Evolutionary conservation across 2,113 vertebrate genomes (phyloP).

Genomic region (Lasiurus borealis): DNA sequence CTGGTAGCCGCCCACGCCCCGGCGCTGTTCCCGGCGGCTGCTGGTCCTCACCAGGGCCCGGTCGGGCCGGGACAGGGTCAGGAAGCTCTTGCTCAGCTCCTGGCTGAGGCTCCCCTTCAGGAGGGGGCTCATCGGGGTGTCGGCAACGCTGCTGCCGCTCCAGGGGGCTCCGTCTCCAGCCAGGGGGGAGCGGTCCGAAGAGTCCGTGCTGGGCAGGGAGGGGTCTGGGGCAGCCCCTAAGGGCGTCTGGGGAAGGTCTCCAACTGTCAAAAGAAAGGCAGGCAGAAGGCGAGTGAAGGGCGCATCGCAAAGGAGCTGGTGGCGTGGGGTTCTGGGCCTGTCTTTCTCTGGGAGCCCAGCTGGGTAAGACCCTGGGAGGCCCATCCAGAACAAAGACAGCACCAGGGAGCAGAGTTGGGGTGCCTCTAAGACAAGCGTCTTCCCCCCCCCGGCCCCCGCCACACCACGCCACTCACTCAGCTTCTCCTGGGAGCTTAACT

Average conservation of each 20-base stretch:
- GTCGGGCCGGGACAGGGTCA: slow-evolving; percentile 87
- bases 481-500: slow-evolving; percentile 89
- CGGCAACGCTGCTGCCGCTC: slow-evolving; percentile 86
- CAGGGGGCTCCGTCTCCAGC: slow-evolving; percentile 75
- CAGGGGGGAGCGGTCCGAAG: slow-evolving; percentile 76
- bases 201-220: slow-evolving; percentile 81
- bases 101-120: slow-evolving; percentile 93
- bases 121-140: slow-evolving; percentile 93
- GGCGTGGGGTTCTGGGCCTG: fast-evolving
- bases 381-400: not conserved
- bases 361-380: not conserved
- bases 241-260: slow-evolving; percentile 80
- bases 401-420: not conserved
- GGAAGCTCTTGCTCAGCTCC: slow-evolving; percentile 92
- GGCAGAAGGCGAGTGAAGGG: not conserved
- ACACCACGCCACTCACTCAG: slow-evolving; percentile 80
- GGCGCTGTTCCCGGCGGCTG: slow-evolving; percentile 76
- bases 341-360: not conserved
- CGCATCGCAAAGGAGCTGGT: fast-evolving
- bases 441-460: not conserved
- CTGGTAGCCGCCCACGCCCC: slow-evolving; percentile 79
- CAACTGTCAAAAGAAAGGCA: slow-evolving; percentile 60
- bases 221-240: slow-evolving; percentile 68
- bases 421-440: not conserved
- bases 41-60: slow-evolving; percentile 81